Conservation (phyloP, 2,113 vertebrate species). For the Cygnus atratus region DNA sequence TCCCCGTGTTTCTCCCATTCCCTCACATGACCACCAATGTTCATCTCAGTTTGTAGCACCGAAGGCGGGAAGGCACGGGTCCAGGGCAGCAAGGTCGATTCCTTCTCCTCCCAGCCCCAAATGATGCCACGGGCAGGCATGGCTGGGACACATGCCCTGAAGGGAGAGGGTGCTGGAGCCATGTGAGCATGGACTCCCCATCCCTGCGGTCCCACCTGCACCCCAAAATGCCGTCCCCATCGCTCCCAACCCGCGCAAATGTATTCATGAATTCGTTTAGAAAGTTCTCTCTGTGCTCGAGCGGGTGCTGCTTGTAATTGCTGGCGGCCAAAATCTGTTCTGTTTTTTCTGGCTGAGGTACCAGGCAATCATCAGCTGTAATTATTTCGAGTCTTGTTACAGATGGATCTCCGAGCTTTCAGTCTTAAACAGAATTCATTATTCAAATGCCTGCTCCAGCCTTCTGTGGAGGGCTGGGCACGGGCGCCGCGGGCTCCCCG, state of each 20-base stretch:
- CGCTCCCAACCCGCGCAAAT: conserved; percentile 42
- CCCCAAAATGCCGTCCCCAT: not conserved
- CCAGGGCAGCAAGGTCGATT: not conserved
- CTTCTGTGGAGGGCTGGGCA: conserved; percentile 47
- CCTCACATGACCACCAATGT: rapidly evolving
- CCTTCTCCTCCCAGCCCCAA: not conserved
- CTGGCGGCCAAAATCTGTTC: conserved; percentile 81
- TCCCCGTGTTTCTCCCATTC: not conserved
- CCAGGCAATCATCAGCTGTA: conserved; percentile 83
- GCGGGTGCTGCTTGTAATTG: conserved; percentile 77
- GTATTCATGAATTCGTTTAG: conserved; percentile 75
- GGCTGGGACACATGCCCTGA: rapidly evolving
- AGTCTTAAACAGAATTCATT: conserved; percentile 80
- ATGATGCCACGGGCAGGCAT: rapidly evolving
- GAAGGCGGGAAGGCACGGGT: rapidly evolving
- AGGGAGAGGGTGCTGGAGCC: not conserved
- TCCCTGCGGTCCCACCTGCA: not conserved
- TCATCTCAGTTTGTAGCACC: rapidly evolving
- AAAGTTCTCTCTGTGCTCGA: conserved; percentile 77
- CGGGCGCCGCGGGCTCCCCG: not conserved
- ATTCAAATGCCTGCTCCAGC: conserved; percentile 76
- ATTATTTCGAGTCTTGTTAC: conserved; percentile 84
- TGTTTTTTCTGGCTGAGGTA: conserved; percentile 83
- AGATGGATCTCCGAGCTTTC: conserved; percentile 82
- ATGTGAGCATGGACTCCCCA: rapidly evolving